Base-by-base conservation (phyloP, 2,113 vertebrate species). In the Cavia aperea region DNA sequence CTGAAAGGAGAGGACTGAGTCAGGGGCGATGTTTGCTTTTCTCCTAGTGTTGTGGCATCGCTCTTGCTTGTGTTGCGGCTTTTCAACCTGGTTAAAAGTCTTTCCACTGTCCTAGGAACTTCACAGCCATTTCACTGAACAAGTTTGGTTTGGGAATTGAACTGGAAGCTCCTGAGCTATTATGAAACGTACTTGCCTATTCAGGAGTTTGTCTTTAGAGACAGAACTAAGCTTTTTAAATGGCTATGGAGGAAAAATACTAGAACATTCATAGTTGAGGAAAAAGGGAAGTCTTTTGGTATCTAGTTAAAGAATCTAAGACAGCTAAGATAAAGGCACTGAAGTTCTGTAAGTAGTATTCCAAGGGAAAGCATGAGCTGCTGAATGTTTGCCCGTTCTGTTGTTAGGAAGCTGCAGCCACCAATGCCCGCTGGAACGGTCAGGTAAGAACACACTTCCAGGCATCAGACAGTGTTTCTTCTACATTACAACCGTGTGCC, bases 321-420 rank as follows among this genome's bases (percentile, higher is more conserved):
- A 91, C n/a, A 81, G 82, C 66, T 87, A 89, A 92, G 93, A 84
- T 56, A 88, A 65, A 95, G 89, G 63, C 75, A n/a, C 87, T 89
- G 79, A 90, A 65, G 12, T 54, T 88, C 60, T 75, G 9, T 62
- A 86, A 63, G 60, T 31, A 18, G 21, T 89, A 18, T 56, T 92
- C 43, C 63, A 92, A 96, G 56, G 62, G 43, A 94, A 96, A 96
- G 62, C 91, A 82, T 18, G 54, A 79, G 62, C 94, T 95, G 92
- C 89, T 93, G 93, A 96, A 96, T 94, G 91, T 95, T 95, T 96
- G 87, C 62, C 95, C 88, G 63, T 60, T 92, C 90, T 89, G 86
- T 81, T 86, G 68, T 95, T 78, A 75, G 51, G 63, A 73, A 93
- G 63, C 73, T 23, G 31, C 2, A 31, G 60, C 87, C 89, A 73